A percentile compares a stretch with the other conserved stretches of the same genome.
Conservation (phyloP, 2,797 vertebrate species). For the Gouania willdenowi region DNA sequence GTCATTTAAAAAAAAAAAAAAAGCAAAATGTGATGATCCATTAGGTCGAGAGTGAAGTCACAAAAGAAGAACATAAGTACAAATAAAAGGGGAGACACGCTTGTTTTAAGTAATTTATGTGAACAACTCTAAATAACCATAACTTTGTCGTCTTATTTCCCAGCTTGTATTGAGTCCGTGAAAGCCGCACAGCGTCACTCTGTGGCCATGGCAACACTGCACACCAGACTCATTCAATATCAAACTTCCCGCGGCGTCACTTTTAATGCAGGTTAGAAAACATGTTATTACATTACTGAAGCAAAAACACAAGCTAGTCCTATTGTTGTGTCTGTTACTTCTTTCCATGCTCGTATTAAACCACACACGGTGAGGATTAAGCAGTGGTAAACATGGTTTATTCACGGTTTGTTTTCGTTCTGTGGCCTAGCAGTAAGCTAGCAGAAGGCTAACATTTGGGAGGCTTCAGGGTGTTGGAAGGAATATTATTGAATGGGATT, state of each 20-base stretch:
- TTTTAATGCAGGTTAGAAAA: conserved; percentile 37
- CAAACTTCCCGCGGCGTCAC: conserved; percentile 2
- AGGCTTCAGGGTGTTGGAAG: neutral
- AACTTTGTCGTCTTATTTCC: neutral
- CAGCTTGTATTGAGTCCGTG: neutral
- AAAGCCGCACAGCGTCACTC: conserved; percentile 65
- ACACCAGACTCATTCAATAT: conserved; percentile 16
- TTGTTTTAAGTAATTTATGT: too few species aligned
- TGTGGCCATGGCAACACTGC: conserved; percentile 79
- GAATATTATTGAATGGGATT: too few species aligned
- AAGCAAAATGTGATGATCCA: too few species aligned
- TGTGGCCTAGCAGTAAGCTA: conserved; percentile 47
- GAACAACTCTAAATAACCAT: fast-evolving
- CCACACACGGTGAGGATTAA: conserved; percentile 19
- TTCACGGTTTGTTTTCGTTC: conserved; percentile 35
- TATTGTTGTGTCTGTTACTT: neutral
- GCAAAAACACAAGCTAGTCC: too few species aligned
- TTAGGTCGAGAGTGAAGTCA: too few species aligned
- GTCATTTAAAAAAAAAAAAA: too few species aligned
- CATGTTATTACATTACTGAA: too few species aligned
- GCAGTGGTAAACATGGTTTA: conserved; percentile 4
- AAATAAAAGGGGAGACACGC: too few species aligned
- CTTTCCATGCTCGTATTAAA: neutral
- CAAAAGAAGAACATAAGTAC: too few species aligned
- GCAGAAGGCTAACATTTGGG: conserved; percentile 20